Evolutionary conservation across 2,113 vertebrate species (phyloP), one percentile per base, ranked within the genome.

Genomic region (Atractosteus spatula): DNA sequence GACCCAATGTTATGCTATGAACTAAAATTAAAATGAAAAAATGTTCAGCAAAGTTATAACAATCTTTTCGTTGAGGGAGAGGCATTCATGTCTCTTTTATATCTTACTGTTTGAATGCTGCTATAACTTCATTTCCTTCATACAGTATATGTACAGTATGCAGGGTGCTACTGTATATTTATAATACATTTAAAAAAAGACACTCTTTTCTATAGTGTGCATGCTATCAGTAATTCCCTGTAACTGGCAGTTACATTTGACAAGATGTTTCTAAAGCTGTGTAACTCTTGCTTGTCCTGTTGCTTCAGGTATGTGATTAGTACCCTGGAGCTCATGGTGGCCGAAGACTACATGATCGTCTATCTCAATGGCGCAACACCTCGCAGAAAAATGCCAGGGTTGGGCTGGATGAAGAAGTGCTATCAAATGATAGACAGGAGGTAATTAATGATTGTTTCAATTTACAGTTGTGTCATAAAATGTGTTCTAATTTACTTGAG

Each of bases 371-470:
- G 97, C 11, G 97, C 97, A 66, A 99, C 97, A 6, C 97, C 97
- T 63, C 94, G 93, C 71, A 92, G 96, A 76, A 96, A 90, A 62
- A 99, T 98, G 96, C 97, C 97, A 0, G 96, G 97, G 4, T 84
- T 99, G 41, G 93, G 93, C 41, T 99, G 97, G 97, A 94, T 99
- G 92, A 99, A 98, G 82, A 97, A 91, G 73, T 99, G 97, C 84
- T 99, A 99, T 69, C 95, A 98, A 78, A 99, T 99, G 97, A 99
- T 99, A 82, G 96, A 99, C 77, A 91, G 96, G 72, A 86, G 96
- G 97, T 97, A 84, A 51, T 44, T 51, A 51, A 5, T 51, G 47
- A 5, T 51, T 10, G 10, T 51, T 51, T 51, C 5, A 51, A 51
- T 7, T 7, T 51, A 51, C 47, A 51, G 5, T 7, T 51, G n/a